Base-by-base conservation (phyloP, 2,797 vertebrate species). In the Pelodytes ibericus region DNA sequence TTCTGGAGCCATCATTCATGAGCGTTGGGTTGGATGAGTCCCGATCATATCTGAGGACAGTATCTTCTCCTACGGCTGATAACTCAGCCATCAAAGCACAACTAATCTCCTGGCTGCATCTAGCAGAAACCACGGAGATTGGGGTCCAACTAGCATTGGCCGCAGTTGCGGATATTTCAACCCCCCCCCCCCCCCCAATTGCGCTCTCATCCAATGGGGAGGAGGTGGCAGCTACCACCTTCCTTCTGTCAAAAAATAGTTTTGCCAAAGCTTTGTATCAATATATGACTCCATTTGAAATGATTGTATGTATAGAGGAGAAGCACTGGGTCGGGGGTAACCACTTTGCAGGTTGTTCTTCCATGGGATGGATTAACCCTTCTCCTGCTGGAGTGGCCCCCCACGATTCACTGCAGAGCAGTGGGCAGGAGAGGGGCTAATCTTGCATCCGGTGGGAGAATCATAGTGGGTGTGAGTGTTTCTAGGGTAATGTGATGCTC, bases 251-350 rank as follows among this genome's bases (percentile, higher is more conserved):
- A 88, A 89, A n/a, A n/a, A 91, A 85, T 89, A 88, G 56, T 89
- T 92, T 90, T 91, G 91, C 91, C 90, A 91, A 92, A 91, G 89
- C 87, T 87, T 87, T 86, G 75, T 83, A 82, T 84, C 61, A 77
- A 83, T 0, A 77, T 84, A 87, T 88, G 84, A 68, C 72, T 79
- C 59, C 73, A 79, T 79, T 79, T 79, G 73, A 79, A 79, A 66
- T 79, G 73, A 79, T 79, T 68, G 61, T 73, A 66, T 72, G 61
- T 71, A 58, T 58, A 58, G 57, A 27, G 36, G 36, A 64, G 51
- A 60, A 76, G 61, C 53, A 30, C 25, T 27, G 33, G 63, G 26
- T 53, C n/a, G n/a, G 13, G 25, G 56, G 51, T 51, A 39, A 60
- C 76, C 76, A 73, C 71, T 79, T 73, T 67, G 75, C 75, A 65